These are phyloP conservation scores for Dioctria rufipes DNA, from an alignment of 2,888 invertebrate species.

Conservation along the genomic window DNA sequence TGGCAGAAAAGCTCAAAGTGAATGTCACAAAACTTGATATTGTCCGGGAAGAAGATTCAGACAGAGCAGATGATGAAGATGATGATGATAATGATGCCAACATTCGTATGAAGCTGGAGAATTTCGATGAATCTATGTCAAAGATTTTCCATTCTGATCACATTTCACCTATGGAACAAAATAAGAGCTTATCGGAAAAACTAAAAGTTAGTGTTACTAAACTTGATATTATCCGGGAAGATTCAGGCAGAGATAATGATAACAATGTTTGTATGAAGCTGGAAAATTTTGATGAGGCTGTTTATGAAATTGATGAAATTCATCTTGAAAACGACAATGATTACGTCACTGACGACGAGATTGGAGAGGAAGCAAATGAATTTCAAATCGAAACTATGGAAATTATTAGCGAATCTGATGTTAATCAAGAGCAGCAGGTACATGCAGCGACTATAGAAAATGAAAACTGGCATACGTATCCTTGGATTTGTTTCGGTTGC, in stretches of 20 bases:
- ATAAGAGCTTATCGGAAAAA: neutral
- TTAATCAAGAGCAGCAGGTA: neutral
- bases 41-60: neutral
- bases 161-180: no score
- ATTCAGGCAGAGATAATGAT: neutral
- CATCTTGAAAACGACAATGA: constrained; percentile 15
- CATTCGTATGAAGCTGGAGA: no score
- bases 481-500: constrained; percentile 61
- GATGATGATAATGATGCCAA: no score
- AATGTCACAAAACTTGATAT: neutral
- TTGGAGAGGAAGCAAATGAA: constrained; percentile 7
- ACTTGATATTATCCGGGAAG: neutral
- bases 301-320: constrained; percentile 17
- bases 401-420: neutral
- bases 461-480: constrained; percentile 59
- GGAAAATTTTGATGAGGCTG: constrained; percentile 22
- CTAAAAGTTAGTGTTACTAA: neutral
- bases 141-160: constrained; percentile 55
- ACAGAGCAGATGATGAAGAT: neutral
- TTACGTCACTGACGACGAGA: constrained; percentile 10
- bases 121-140: constrained; percentile 61
- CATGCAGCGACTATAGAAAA: neutral
- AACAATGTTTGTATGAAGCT: neutral
- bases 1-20: constrained; percentile 5
- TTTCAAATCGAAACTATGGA: neutral